phyloP scores from a whole-genome alignment of 64 coral and sea anemone species.

The Catalaphyllia jardinei region DNA sequence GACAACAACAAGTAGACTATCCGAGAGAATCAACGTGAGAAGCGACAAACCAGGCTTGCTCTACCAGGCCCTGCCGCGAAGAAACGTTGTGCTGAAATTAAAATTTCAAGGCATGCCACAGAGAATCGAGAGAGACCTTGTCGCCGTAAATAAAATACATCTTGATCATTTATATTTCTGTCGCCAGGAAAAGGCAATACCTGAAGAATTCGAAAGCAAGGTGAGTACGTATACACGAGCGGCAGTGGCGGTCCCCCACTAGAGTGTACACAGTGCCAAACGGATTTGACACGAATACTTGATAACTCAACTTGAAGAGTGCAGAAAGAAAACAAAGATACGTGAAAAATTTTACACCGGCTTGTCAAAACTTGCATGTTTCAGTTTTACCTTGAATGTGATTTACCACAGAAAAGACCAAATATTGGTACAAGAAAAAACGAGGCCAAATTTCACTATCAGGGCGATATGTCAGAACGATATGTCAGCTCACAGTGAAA shows the following conservation, averaged over 20 bases:
- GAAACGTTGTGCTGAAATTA: background rate
- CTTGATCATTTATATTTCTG: background rate
- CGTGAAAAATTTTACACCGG: too few species aligned
- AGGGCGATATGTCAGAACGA: too few species aligned
- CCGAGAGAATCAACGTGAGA: background rate
- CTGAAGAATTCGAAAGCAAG: background rate
- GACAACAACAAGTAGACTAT: background rate
- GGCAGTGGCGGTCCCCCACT: background rate
- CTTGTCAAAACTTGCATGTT: too few species aligned
- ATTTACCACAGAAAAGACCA: too few species aligned
- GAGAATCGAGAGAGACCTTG: background rate
- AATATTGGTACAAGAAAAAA: too few species aligned
- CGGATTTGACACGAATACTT: background rate
- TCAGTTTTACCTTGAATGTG: background rate
- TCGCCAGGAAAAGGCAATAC: background rate
- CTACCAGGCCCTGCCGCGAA: background rate
- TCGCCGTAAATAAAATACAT: background rate
- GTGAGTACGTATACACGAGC: too few species aligned
- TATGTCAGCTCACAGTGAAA: too few species aligned
- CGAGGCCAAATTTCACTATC: too few species aligned
- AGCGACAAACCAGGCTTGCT: too few species aligned
- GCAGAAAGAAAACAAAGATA: background rate
- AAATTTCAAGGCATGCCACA: too few species aligned
- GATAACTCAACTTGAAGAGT: background rate
- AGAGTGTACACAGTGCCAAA: background rate